Percentiles rank a stretch among this genome's conserved stretches.
phyloP scores from a whole-genome alignment of 2,888 invertebrate genomes.

The Rhogogaster chlorosoma region DNA sequence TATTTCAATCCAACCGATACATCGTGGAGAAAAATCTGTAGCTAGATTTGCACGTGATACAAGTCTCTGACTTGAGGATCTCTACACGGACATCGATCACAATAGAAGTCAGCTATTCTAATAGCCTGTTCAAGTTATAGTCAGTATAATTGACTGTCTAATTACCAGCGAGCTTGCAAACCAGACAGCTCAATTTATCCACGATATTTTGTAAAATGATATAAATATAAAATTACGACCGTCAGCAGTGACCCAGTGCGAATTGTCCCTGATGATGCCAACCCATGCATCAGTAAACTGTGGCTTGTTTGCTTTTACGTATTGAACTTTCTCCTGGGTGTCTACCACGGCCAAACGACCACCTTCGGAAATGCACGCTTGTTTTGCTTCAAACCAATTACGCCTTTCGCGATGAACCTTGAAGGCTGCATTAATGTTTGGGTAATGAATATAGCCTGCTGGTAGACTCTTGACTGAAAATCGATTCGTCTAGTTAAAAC shows the following conservation, averaged over 20 bases:
- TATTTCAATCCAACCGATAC: background rate
- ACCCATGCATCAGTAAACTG: conserved; percentile 14
- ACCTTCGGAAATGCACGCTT: conserved; percentile 4
- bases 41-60: background rate
- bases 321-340: conserved; percentile 25
- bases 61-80: background rate
- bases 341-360: conserved; percentile 34
- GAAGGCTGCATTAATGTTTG: conserved; percentile 5
- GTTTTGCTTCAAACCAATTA: conserved; percentile 11
- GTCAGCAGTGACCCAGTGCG: conserved; percentile 14
- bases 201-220: background rate
- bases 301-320: conserved; percentile 31
- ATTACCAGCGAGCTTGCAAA: background rate
- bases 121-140: background rate
- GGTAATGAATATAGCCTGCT: conserved; percentile 20
- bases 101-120: background rate
- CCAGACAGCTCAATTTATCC: background rate
- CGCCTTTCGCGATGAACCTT: conserved; percentile 32
- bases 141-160: background rate
- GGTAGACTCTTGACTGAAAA: conserved; percentile 1
- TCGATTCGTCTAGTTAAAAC: background rate
- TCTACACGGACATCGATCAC: background rate
- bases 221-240: conserved; percentile 4
- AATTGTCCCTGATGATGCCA: conserved; percentile 1
- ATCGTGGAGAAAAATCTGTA: conserved; percentile 19